These are phyloP conservation scores for Petrophora chlorosata DNA, from an alignment of 2,888 invertebrate species.

Conservation along the genomic window DNA sequence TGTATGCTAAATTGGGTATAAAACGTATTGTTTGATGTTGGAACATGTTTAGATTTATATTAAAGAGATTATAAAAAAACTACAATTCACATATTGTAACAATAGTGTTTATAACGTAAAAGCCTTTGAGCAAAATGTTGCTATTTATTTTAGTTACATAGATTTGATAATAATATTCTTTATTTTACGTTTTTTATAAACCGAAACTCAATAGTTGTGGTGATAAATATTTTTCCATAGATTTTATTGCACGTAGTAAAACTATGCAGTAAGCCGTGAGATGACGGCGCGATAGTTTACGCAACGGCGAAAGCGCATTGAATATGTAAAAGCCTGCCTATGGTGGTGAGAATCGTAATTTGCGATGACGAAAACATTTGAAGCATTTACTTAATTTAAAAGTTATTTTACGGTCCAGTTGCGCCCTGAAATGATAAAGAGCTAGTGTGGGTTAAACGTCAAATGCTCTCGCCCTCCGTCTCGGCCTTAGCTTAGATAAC, in stretches of 20 bases:
- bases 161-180: no score
- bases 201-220: no score
- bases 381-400: constrained; percentile 43
- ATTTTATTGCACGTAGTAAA: constrained; percentile 17
- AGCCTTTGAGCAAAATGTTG: no score
- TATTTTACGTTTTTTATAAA: no score
- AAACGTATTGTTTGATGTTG: no score
- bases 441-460: neutral
- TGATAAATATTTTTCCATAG: constrained; percentile 12
- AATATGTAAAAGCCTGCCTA: constrained; percentile 26
- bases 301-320: constrained; percentile 32
- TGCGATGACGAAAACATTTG: constrained; percentile 29
- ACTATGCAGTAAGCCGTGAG: constrained; percentile 8
- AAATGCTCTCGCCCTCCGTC: neutral
- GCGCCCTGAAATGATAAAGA: constrained; percentile 19
- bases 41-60: no score
- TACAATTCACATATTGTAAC: no score
- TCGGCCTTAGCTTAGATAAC: neutral
- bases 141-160: no score
- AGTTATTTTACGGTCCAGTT: constrained; percentile 29
- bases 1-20: no score
- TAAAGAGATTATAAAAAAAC: no score
- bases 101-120: no score
- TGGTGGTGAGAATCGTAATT: constrained; percentile 16
- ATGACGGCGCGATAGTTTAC: constrained; percentile 12